Percentiles rank a stretch among this genome's conserved stretches.
Evolutionary conservation across 1,140 invertebrate species (phyloP).

Genomic region (Diorhabda carinulata): DNA sequence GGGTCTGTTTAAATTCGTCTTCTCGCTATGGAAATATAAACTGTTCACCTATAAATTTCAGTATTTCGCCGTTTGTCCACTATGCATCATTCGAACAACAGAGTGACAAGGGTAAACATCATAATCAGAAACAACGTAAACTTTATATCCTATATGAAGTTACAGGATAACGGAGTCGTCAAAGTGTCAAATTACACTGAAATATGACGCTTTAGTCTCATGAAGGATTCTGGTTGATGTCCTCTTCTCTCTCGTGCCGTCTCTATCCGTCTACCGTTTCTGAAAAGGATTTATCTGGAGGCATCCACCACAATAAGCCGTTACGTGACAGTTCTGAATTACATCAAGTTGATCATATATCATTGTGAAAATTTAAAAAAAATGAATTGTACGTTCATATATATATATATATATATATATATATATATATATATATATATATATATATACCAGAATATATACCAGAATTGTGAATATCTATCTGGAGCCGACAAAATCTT

Average conservation of each 20-base stretch:
- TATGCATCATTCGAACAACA: constrained; percentile 11
- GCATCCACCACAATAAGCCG: constrained; percentile 21
- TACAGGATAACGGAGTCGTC: constrained; percentile 21
- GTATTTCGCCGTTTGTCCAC: constrained; percentile 9
- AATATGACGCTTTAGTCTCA: constrained; percentile 19
- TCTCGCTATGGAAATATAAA: neutral
- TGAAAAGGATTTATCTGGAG: constrained; percentile 17
- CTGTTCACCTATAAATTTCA: constrained; percentile 5
- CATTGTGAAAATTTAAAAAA: too few species aligned
- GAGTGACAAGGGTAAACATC: constrained; percentile 26
- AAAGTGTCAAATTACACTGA: constrained; percentile 27
- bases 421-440: too few species aligned
- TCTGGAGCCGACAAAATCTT: too few species aligned
- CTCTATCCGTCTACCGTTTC: too few species aligned
- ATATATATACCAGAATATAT: too few species aligned
- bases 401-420: too few species aligned
- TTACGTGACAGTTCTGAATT: constrained; percentile 16
- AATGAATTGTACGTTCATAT: too few species aligned
- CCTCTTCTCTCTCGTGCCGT: constrained; percentile 1
- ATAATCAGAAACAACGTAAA: constrained; percentile 23
- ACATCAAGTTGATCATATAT: neutral
- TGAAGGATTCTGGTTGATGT: constrained; percentile 19
- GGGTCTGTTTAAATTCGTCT: neutral
- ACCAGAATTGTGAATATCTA: too few species aligned
- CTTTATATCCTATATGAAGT: constrained; percentile 25